Evolutionary conservation across 2,888 invertebrate genomes (phyloP).

Genomic region (Pecten maximus): DNA sequence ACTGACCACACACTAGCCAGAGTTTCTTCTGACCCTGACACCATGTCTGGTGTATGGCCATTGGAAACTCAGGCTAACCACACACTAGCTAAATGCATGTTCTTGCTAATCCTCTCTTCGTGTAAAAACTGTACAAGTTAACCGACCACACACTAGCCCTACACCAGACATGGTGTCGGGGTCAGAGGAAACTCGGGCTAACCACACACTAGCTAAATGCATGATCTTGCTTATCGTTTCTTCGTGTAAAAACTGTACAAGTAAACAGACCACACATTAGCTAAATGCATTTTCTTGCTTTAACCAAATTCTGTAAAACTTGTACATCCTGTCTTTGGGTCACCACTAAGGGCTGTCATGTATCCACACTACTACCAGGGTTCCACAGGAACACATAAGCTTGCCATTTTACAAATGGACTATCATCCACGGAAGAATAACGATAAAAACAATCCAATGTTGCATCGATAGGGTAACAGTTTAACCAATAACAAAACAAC

Average conservation of each 20-base stretch:
- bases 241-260: too few species aligned
- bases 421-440: neutral
- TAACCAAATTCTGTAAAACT: neutral
- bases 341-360: neutral
- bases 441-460: neutral
- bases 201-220: neutral
- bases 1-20: too few species aligned
- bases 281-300: too few species aligned
- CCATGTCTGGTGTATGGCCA: too few species aligned
- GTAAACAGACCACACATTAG: too few species aligned
- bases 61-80: too few species aligned
- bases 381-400: neutral
- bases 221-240: neutral
- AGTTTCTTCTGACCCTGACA: too few species aligned
- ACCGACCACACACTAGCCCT: too few species aligned
- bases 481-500: conserved; percentile 6
- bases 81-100: neutral
- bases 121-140: too few species aligned
- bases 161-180: too few species aligned
- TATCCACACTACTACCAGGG: neutral
- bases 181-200: too few species aligned
- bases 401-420: neutral
- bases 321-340: neutral
- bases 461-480: conserved; percentile 10
- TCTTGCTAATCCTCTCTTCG: neutral